A percentile compares a stretch with the other conserved stretches of the same genome.
phyloP scores from a whole-genome alignment of 1,140 invertebrate genomes.

The Drosophila lacertosa region DNA sequence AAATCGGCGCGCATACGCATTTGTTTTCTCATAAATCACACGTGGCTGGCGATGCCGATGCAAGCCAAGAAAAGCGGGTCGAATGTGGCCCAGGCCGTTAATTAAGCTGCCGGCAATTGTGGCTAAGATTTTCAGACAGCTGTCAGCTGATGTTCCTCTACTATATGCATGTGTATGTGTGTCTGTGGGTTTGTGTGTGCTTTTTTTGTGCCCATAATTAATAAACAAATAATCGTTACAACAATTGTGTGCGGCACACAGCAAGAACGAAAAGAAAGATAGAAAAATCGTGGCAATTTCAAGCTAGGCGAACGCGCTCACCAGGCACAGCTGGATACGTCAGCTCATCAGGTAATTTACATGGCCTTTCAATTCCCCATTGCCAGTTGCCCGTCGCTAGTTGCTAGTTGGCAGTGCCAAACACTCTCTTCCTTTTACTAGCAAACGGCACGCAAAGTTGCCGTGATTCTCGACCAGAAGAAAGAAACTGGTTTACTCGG shows the following conservation, averaged over 20 bases:
- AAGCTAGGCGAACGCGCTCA: conserved; percentile 35
- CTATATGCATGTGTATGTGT: background rate
- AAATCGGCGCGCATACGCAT: conserved; percentile 30
- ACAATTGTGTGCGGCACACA: conserved; percentile 26
- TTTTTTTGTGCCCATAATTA: conserved; percentile 65
- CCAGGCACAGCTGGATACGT: conserved; percentile 68
- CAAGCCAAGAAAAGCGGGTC: conserved; percentile 55
- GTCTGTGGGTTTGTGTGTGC: background rate
- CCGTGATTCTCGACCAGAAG: conserved; percentile 71
- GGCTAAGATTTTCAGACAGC: conserved; percentile 14
- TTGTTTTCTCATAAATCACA: conserved; percentile 70
- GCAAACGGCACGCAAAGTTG: conserved; percentile 77
- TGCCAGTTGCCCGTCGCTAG: conserved; percentile 29
- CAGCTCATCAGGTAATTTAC: conserved; percentile 75
- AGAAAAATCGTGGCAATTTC: conserved; percentile 70
- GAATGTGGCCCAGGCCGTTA: conserved; percentile 50
- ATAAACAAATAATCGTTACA: conserved; percentile 69
- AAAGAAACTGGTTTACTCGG: conserved; percentile 51
- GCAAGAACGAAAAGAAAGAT: conserved; percentile 15
- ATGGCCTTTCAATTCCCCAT: conserved; percentile 77
- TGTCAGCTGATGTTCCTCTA: conserved; percentile 12
- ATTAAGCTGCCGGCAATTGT: conserved; percentile 51
- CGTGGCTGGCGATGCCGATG: conserved; percentile 12
- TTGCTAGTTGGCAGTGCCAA: conserved; percentile 46
- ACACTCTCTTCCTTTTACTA: conserved; percentile 81